A percentile compares a stretch with the other conserved stretches of the same genome.
Conservation (phyloP, 2,888 invertebrate species). For the Lysandra bellargus region DNA sequence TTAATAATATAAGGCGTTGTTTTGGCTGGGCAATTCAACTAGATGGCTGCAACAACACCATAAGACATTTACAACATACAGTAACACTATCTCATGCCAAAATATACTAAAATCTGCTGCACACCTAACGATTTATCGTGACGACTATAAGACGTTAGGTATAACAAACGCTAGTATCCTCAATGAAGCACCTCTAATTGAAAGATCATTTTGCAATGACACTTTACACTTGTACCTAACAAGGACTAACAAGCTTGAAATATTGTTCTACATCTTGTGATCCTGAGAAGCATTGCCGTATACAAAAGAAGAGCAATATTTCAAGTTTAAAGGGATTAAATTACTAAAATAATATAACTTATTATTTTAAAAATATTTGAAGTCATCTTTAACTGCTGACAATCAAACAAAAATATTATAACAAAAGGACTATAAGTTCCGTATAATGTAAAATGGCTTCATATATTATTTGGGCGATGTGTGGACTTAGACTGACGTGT, state of each 20-base stretch:
- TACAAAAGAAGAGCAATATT: not conserved
- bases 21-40: not conserved
- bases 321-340: not conserved
- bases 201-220: not conserved
- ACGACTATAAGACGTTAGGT: not conserved
- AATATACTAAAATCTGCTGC: not conserved
- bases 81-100: not conserved
- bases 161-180: not conserved
- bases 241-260: not conserved
- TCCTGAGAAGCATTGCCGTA: not conserved
- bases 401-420: not conserved
- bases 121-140: not conserved
- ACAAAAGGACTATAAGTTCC: not conserved
- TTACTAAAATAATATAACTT: not conserved
- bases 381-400: not conserved
- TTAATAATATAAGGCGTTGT: too few species aligned
- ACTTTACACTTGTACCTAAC: not conserved
- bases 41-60: not conserved
- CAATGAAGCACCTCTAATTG: not conserved
- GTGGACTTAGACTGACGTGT: slow-evolving; percentile 38
- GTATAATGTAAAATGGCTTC: not conserved
- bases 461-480: slow-evolving; percentile 28
- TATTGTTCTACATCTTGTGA: not conserved
- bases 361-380: not conserved
- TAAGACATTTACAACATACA: not conserved